Base-by-base conservation (phyloP, 2,797 vertebrate species). In the Silurus lanzhouensis region DNA sequence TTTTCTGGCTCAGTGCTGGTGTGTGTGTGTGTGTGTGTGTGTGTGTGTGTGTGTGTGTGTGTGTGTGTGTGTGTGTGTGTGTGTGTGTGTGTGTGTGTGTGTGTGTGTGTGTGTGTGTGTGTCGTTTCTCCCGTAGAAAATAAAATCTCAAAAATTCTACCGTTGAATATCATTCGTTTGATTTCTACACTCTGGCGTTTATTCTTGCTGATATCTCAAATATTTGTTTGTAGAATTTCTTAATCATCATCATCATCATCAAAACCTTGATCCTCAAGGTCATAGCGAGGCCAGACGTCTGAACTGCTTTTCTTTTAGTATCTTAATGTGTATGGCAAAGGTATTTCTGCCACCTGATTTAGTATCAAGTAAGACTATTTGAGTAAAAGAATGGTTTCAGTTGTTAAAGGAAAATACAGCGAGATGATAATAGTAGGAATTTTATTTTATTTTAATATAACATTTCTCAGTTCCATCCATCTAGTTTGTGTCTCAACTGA, bases 1-100 rank as follows among this genome's bases (percentile, higher is more conserved):
- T 91, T 74, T 82, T 57, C 25, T 78, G 44, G 75, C 64, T 81
- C 46, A 57, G 19, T 27, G 61, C 81, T 86, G 60, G 81, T 76
- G 87, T 70, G 48, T 85, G 75, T 82, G 71, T 80, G 14, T 57
- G 72, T 55, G n/a, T 55, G 72, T 57, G 72, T 55, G 72, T 44
- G 66, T 66, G 64, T 27, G 64, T n/a, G 20, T 9, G 63, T 3
- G 22, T 25, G 63, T 25, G 22, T 63, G 61, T 22, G 60, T 22
- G 20, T 8, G 31, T 31, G 31, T 31, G 31, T 31, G 31, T 31
- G 31, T 31, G 31, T 31, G 31, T 31, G 31, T 31, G 31, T 31
- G 31, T 27, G 27, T 27, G 27, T n/a, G n/a, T 82, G 71, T 80
- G 14, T 31, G 81, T 76, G 87, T 70, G 48, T 85, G 75, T 82